A percentile compares a stretch with the other conserved stretches of the same genome.
Conservation (phyloP, 2,797 vertebrate species). For the Urocyon cinereoargenteus region DNA sequence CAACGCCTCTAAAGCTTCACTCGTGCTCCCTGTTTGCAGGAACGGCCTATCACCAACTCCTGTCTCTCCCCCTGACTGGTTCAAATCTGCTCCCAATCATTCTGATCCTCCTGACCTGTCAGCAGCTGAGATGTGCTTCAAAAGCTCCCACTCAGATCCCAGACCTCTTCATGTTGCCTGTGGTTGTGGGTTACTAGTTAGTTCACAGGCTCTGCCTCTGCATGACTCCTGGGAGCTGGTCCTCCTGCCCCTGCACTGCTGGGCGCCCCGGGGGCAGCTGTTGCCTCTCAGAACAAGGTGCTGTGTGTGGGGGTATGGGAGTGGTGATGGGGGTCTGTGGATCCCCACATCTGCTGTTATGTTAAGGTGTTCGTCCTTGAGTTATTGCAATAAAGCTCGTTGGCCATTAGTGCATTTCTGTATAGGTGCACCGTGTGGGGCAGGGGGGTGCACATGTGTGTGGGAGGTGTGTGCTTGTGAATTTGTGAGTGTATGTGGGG, state of each 20-base stretch:
- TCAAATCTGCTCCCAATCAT: not conserved
- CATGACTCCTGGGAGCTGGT: rapidly evolving
- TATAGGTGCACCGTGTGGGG: rapidly evolving
- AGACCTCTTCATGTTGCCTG: rapidly evolving
- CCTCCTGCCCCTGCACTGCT: too few species aligned
- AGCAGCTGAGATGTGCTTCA: not conserved
- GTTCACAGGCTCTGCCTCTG: rapidly evolving
- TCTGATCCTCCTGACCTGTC: not conserved
- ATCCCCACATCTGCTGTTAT: rapidly evolving
- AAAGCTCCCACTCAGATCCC: not conserved
- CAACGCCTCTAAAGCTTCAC: too few species aligned
- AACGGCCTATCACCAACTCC: rapidly evolving
- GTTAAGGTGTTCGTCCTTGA: rapidly evolving
- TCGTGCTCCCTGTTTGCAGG: not conserved
- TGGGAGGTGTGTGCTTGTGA: not conserved
- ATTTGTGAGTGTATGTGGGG: rapidly evolving
- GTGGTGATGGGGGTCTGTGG: rapidly evolving
- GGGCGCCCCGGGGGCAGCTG: rapidly evolving
- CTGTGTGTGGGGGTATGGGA: not conserved
- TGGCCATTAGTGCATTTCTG: rapidly evolving
- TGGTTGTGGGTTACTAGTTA: too few species aligned
- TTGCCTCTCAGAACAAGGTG: not conserved
- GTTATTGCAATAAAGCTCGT: rapidly evolving
- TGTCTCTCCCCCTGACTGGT: not conserved
- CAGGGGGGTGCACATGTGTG: rapidly evolving